Base-by-base conservation (phyloP, 2,888 invertebrate species). In the Caenorhabditis imperialis region DNA sequence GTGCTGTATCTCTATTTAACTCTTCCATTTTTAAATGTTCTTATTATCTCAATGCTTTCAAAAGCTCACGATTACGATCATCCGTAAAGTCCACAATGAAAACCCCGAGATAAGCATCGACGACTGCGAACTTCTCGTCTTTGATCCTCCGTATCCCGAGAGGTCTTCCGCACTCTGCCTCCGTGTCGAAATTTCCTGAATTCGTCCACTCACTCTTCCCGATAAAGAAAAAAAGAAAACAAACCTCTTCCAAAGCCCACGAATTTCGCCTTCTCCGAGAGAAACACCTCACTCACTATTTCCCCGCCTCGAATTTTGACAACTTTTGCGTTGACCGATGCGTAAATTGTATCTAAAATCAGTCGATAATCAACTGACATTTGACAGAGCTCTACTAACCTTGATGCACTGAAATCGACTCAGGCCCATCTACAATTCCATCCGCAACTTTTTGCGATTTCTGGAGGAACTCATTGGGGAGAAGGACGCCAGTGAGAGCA, bases 61-160 rank as follows among this genome's bases (percentile, higher is more conserved):
- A 18, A 18, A 7, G 57, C 62, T 48, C 42, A 67, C 67, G 73
- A 57, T 67, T 61, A 42, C 58, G 45, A 40, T 75, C 76, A 54
- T 71, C 54, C 57, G 91, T 91, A 8, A 95, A 90, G 88, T 96
- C 92, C 33, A 96, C 92, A 88, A 92, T 92, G 91, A 93, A 95
- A 62, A 98, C 90, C 22, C 97, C 97, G 85, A 93, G 91, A 89
- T 96, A 97, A 0, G 94, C 92, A 90, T 98, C 97, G 8, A 91
- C 92, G 14, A 93, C 93, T 84, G 92, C 92, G 85, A 92, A 91
- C 37, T 63, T 71, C 14, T 57, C 35, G 77, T 89, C 91, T 35
- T 92, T 93, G 83, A 91, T 91, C 7, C 63, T 92, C 88, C 92
- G 90, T 86, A 98, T 90, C 14, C 96, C 97, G n/a, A 98, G 90